Conservation (phyloP, 2,888 invertebrate genomes). For the Pandemis corylana region DNA sequence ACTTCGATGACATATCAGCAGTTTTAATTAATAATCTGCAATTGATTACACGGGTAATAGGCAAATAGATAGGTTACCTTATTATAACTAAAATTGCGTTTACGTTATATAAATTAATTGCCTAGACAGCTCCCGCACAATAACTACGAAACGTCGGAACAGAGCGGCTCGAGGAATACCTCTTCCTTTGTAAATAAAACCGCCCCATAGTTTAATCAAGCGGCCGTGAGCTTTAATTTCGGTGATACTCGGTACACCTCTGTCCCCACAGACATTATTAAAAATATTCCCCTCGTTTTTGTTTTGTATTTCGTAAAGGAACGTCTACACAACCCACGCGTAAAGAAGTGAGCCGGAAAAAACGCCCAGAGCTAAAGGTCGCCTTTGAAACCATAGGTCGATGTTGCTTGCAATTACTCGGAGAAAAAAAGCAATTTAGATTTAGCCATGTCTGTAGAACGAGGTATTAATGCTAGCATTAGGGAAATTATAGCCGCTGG, state of each 20-base stretch:
- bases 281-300: conserved; percentile 34
- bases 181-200: conserved; percentile 21
- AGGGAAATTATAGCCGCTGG: conserved; percentile 10
- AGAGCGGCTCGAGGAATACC: conserved; percentile 1
- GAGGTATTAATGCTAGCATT: conserved; percentile 15
- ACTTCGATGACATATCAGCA: not conserved
- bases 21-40: not conserved
- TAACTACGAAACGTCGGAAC: not conserved
- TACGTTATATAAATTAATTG: not conserved
- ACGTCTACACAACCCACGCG: conserved; percentile 50
- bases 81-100: not conserved
- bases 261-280: conserved; percentile 27
- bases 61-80: not conserved
- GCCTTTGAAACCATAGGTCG: conserved; percentile 61
- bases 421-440: conserved; percentile 53
- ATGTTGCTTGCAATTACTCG: conserved; percentile 53
- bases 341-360: conserved; percentile 60
- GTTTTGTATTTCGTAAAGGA: conserved; percentile 52
- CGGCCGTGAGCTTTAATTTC: conserved; percentile 28
- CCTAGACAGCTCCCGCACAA: not conserved
- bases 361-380: conserved; percentile 67
- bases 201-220: conserved; percentile 36
- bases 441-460: conserved; percentile 49
- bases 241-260: conserved; percentile 13
- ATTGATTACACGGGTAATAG: not conserved